Evolutionary conservation across 2,888 invertebrate genomes (phyloP), one percentile per base, ranked within the genome.

Genomic region (Drosophila barbarae): DNA sequence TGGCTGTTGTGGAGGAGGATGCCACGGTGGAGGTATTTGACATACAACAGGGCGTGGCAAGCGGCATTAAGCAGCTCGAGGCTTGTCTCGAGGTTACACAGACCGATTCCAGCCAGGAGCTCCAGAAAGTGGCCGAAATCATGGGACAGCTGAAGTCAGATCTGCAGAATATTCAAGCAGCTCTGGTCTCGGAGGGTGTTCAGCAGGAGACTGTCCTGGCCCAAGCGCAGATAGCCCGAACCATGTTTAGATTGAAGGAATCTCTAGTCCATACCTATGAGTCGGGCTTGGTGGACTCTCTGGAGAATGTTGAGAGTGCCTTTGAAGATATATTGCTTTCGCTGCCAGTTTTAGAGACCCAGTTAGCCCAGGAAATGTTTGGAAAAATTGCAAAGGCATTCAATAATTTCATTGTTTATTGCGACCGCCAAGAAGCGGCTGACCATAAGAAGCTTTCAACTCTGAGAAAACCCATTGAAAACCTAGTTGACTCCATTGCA

Each of bases 341-440:
- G 0, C 66, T 89, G 46, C 89, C 89, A 0, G 87, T 72, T 83
- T 88, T 71, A 69, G 91, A 75, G 84, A 87, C 83, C 21, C 85
- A 91, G 38, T 84, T 92, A 51, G 90, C 91, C n/a, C 75, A 87
- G 44, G 90, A 90, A 57, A 89, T 90, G 73, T 87, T 88, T 57
- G 71, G 86, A 5, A 88, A 90, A 64, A 77, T 86, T 3, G 85
- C 85, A 32, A 83, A 77, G 21, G 80, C 76, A 30, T 80, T 80
- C 3, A 73, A 78, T 4, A 74, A 88, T 32, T 79, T 87, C 5
- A 59, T 73, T 21, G 8, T 34, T 5, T 57, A 61, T 5, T 76
- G 74, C 23, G 54, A 52, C 7, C 41, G 71, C 7, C 8, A 44
- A 8, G 42, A 54, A 18, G 30, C 18, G 7, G 38, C 42, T n/a